A percentile compares a stretch with the other conserved stretches of the same genome.
These are phyloP conservation scores for Eremobia ochroleuca DNA, from an alignment of 2,888 invertebrate species.

Conservation along the genomic window DNA sequence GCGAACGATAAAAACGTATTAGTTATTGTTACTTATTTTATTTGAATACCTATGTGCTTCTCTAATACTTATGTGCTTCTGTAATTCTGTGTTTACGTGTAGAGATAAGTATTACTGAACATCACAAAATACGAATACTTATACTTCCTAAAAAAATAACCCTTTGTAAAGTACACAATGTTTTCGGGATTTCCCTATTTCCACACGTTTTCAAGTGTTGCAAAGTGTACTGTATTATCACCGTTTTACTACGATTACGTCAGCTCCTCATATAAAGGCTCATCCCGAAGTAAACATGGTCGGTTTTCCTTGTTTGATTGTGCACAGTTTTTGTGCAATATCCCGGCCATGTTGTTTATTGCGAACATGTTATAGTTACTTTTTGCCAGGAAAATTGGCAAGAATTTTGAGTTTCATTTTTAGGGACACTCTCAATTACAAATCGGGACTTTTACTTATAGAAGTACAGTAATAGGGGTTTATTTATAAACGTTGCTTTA, in stretches of 20 bases:
- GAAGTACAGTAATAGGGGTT: background rate
- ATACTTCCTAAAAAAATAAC: background rate
- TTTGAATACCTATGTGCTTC: too few relatives aligned
- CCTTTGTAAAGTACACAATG: background rate
- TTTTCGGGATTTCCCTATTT: constrained; percentile 20
- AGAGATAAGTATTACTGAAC: background rate
- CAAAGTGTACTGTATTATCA: background rate
- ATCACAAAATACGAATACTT: constrained; percentile 6
- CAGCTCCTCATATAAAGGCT: constrained; percentile 16
- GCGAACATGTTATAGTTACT: background rate
- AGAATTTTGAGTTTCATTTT: background rate
- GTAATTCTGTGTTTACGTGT: background rate
- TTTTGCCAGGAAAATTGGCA: background rate
- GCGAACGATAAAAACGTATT: too few relatives aligned
- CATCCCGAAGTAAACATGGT: constrained; percentile 16
- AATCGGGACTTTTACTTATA: background rate
- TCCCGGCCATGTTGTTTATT: background rate
- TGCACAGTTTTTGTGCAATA: background rate
- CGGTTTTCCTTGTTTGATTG: constrained; percentile 30
- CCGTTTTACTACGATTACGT: constrained; percentile 29
- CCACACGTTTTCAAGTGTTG: constrained; percentile 38
- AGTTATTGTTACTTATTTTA: too few relatives aligned
- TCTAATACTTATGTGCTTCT: too few relatives aligned
- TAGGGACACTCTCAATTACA: background rate
- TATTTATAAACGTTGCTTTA: too few relatives aligned